A percentile compares a stretch with the other conserved stretches of the same genome.
Conservation (phyloP, 2,113 vertebrate genomes). For the Urocitellus parryii region DNA sequence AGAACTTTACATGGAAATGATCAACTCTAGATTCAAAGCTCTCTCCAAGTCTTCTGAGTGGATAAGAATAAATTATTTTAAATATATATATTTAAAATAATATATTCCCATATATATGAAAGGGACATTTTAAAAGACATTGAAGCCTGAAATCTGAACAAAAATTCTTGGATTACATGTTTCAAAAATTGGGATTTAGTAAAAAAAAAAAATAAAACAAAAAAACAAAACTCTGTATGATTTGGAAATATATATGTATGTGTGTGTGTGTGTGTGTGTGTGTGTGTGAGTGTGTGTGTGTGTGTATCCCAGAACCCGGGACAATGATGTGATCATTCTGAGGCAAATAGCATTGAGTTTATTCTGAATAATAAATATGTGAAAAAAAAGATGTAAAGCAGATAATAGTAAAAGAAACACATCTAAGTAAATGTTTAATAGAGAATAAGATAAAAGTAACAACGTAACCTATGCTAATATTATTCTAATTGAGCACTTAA, state of each 20-base stretch:
- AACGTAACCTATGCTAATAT: not conserved
- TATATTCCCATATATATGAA: not conserved
- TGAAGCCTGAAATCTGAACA: not conserved
- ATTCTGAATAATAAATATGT: constrained; percentile 2
- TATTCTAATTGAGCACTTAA: not conserved
- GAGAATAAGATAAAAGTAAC: not conserved
- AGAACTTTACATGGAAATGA: constrained; percentile 46
- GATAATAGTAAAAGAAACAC: not conserved
- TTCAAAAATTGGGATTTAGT: not conserved
- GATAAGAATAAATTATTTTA: constrained; percentile 28
- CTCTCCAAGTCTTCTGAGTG: constrained; percentile 32
- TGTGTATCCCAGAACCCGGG: not conserved
- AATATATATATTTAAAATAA: not conserved
- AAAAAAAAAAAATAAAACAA: not conserved
- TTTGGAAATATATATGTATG: not conserved
- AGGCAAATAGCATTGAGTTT: not conserved
- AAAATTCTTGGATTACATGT: constrained; percentile 7
- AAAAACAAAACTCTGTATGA: not conserved
- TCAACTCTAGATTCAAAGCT: constrained; percentile 38
- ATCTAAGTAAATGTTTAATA: not conserved
- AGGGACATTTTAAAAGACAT: not conserved
- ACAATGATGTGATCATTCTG: not conserved
- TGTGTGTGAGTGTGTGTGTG: no score
- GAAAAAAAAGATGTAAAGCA: not conserved
- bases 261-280: no score